phyloP scores from a whole-genome alignment of 2,113 vertebrate species.

The Condylura cristata region DNA sequence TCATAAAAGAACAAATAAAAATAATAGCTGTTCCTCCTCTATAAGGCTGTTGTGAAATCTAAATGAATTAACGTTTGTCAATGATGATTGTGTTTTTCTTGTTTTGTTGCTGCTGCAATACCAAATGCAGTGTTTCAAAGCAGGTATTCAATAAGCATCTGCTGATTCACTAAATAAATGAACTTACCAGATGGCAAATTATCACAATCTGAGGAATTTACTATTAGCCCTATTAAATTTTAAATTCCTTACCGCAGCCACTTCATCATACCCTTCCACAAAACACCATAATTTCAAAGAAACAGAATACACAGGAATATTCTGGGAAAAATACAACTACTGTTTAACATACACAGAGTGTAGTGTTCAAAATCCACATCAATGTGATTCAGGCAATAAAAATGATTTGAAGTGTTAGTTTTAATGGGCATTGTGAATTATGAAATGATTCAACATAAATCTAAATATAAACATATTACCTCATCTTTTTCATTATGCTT shows the following conservation, averaged over 20 bases:
- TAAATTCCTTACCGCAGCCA: not conserved
- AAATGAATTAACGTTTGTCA: slow-evolving; percentile 13
- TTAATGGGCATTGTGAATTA: slow-evolving; percentile 6
- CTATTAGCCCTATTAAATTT: not conserved
- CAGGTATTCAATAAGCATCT: slow-evolving; percentile 37
- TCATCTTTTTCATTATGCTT: slow-evolving; percentile 37
- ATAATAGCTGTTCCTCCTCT: not conserved
- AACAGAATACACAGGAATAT: not conserved
- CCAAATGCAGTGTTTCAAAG: not conserved
- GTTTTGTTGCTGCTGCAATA: not conserved
- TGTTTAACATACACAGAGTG: not conserved
- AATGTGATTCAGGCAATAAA: not conserved
- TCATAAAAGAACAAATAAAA: not conserved
- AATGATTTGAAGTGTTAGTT: not conserved
- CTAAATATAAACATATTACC: not conserved
- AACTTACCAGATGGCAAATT: slow-evolving; percentile 35
- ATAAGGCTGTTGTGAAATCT: not conserved
- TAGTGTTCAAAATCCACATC: not conserved
- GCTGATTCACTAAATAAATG: slow-evolving; percentile 12
- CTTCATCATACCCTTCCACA: slow-evolving; percentile 3
- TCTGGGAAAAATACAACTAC: slow-evolving; percentile 19
- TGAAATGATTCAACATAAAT: slow-evolving; percentile 2
- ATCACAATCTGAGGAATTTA: slow-evolving; percentile 12
- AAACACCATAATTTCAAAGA: not conserved
- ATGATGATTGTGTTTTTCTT: not conserved